phyloP scores from a whole-genome alignment of 2,797 vertebrate species.

The Galaxias olidus region DNA sequence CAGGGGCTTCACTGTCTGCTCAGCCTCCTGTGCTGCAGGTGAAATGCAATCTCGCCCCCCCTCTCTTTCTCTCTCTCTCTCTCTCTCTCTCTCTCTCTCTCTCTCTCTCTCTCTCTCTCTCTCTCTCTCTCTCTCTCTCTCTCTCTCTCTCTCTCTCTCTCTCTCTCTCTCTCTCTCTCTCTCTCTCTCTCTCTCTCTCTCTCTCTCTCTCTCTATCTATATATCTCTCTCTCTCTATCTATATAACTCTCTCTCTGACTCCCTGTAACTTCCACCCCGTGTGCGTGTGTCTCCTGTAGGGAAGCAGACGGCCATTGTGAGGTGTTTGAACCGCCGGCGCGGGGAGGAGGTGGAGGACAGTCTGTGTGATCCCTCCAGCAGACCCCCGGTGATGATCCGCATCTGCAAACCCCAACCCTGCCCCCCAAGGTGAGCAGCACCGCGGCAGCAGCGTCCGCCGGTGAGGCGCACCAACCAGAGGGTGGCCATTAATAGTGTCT shows the following conservation, averaged over 20 bases:
- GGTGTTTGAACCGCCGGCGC: slow-evolving; percentile 77
- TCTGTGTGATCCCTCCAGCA: slow-evolving; percentile 77
- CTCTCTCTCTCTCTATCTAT: not conserved
- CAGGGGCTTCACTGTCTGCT: slow-evolving; percentile 84
- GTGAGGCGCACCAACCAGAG: not conserved
- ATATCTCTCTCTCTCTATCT: not conserved
- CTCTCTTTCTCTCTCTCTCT: not conserved
- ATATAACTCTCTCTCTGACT: not conserved
- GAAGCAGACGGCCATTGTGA: slow-evolving; percentile 83
- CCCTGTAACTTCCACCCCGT: not conserved
- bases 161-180: not conserved
- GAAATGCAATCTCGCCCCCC: slow-evolving; percentile 27
- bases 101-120: slow-evolving; percentile 2
- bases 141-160: not conserved
- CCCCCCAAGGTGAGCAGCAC: slow-evolving; percentile 78
- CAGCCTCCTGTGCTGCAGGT: slow-evolving; percentile 86
- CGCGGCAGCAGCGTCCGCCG: not conserved
- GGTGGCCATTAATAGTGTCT: not conserved
- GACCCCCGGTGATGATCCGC: slow-evolving; percentile 77
- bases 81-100: not conserved
- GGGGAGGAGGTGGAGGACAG: slow-evolving; percentile 73
- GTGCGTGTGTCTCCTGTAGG: slow-evolving; percentile 65
- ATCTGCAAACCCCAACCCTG: slow-evolving; percentile 83
- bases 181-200: not conserved
- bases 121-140: not conserved